phyloP scores from a whole-genome alignment of 2,113 vertebrate species.

The Electrona antarctica region DNA sequence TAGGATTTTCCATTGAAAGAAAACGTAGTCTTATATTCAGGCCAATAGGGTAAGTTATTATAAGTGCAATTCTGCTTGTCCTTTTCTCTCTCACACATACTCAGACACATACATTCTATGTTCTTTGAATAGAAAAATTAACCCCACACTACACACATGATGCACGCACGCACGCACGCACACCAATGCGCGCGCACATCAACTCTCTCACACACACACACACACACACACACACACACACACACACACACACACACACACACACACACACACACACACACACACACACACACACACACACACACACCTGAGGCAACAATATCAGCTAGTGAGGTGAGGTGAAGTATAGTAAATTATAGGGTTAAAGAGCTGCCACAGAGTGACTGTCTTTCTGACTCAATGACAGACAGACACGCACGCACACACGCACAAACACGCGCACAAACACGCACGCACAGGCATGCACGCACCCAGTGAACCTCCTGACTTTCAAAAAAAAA shows the following conservation, averaged over 20 bases:
- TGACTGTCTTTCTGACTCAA: conserved; percentile 41
- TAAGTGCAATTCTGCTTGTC: too few relatives aligned
- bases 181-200: too few relatives aligned
- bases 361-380: conserved; percentile 67
- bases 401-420: not conserved
- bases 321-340: conserved; percentile 54
- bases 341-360: conserved; percentile 72
- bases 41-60: too few relatives aligned
- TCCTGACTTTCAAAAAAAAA: too few relatives aligned
- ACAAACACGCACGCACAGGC: not conserved
- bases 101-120: too few relatives aligned
- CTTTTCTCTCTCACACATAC: too few relatives aligned
- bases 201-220: conserved; percentile 44
- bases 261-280: conserved; percentile 12
- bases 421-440: conserved; percentile 25
- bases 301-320: conserved; percentile 44
- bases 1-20: too few relatives aligned
- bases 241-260: conserved; percentile 14
- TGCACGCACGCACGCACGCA: not conserved
- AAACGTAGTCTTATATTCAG: too few relatives aligned
- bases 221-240: not conserved
- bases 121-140: too few relatives aligned
- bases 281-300: conserved; percentile 18
- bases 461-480: too few relatives aligned
- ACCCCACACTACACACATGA: too few relatives aligned